phyloP scores from a whole-genome alignment of 2,797 vertebrate species.

The Buceros bicornis region DNA sequence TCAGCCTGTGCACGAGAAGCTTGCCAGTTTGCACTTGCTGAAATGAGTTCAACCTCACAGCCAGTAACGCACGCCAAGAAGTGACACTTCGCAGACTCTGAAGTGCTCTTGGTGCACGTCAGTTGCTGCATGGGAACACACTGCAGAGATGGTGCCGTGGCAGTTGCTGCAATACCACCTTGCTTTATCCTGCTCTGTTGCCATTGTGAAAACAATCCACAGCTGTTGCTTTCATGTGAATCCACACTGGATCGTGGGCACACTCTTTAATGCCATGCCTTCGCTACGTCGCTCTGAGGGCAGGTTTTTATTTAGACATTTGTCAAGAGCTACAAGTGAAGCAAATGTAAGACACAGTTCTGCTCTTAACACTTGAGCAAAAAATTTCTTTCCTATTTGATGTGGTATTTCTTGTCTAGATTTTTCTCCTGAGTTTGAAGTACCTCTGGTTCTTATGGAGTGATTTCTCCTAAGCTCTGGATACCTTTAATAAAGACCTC shows the following conservation, averaged over 20 bases:
- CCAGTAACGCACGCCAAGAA: neutral
- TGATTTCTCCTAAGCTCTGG: neutral
- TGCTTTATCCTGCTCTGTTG: neutral
- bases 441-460: neutral
- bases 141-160: neutral
- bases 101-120: fast-evolving
- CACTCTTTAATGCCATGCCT: neutral
- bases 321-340: neutral
- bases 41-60: neutral
- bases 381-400: neutral
- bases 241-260: neutral
- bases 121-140: neutral
- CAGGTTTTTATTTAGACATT: neutral
- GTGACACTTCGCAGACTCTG: neutral
- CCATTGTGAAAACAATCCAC: neutral
- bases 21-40: neutral
- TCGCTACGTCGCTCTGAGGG: neutral
- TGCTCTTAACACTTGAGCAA: neutral
- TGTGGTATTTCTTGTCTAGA: neutral
- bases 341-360: neutral
- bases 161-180: neutral
- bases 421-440: neutral
- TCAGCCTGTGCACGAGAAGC: fast-evolving
- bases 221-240: neutral
- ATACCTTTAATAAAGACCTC: neutral